Evolutionary conservation across 2,113 vertebrate species (phyloP).

Genomic region (Spea multiplicata): DNA sequence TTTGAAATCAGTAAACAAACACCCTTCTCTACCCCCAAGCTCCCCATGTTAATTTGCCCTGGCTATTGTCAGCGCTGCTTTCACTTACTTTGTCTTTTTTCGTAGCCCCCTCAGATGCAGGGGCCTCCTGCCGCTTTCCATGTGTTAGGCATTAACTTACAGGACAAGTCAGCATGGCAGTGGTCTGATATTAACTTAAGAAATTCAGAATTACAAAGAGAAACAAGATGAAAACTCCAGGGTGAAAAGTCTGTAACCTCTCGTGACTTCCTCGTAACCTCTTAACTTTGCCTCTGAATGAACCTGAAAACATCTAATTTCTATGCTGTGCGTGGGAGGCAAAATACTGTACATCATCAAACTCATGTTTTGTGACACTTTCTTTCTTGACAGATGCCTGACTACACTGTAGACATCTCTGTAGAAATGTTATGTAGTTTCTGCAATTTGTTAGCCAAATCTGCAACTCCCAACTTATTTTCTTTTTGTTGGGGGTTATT

Average conservation of each 20-base stretch:
- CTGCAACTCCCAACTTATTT: too few relatives aligned
- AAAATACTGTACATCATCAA: background rate
- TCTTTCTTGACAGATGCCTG: too few relatives aligned
- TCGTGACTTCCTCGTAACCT: slow-evolving; percentile 36
- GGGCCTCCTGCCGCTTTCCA: slow-evolving; percentile 21
- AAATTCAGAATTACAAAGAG: slow-evolving; percentile 37
- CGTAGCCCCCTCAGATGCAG: slow-evolving; percentile 19
- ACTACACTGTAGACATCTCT: too few relatives aligned
- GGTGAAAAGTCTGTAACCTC: slow-evolving; percentile 29
- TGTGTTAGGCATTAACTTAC: slow-evolving; percentile 45
- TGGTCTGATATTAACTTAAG: slow-evolving; percentile 40
- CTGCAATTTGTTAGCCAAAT: too few relatives aligned
- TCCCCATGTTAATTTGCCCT: slow-evolving; percentile 25
- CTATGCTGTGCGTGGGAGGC: slow-evolving; percentile 26
- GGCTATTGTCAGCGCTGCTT: slow-evolving; percentile 21
- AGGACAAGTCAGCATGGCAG: slow-evolving; percentile 29
- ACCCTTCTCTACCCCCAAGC: slow-evolving; percentile 2
- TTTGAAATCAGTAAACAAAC: slow-evolving; percentile 30
- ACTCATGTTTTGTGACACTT: too few relatives aligned
- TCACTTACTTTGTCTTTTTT: slow-evolving; percentile 32
- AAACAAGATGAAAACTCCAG: slow-evolving; percentile 12
- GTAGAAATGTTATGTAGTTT: too few relatives aligned
- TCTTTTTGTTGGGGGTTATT: too few relatives aligned
- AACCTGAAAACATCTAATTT: slow-evolving; percentile 17
- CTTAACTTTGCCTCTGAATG: slow-evolving; percentile 8